Evolutionary conservation across 2,888 invertebrate genomes (phyloP), one percentile per base, ranked within the genome.

Genomic region (Phrixothrix hirtus): DNA sequence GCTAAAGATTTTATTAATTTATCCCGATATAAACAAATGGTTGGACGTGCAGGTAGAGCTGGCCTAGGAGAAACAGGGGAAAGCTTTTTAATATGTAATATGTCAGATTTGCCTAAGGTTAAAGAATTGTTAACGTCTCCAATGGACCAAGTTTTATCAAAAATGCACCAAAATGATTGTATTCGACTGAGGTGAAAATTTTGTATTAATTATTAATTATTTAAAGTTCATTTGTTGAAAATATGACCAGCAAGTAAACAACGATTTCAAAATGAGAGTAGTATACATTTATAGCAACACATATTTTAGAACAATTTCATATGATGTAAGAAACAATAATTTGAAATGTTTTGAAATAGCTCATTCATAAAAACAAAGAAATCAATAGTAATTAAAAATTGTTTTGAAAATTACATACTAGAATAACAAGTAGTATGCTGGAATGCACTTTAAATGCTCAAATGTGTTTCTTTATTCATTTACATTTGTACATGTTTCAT

Each of bases 21-120:
- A 14, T 87, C 87, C 58, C 83, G 85, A 59, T 98, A 98, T 75
- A 89, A 94, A 57, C 98, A 98, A 82, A 98, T 98, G 97, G 84
- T 86, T 43, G 97, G 97, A 1, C 79, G 97, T 42, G 97, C 97
- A 2, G 97, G 97, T 0, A 81, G 97, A 52, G 91, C 95, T 1
- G 96, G 96, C 1, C 80, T 92, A 59, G 88, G 89, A 21, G 81
- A 84, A 41, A 37, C 42, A 10, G 94, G 93, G 27, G 95, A 96
- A 69, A 94, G 95, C 71, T 88, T 95, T 69, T 77, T 95, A n/a
- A 84, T 96, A 27, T 86, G 88, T 63, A 79, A 82, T 44, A 74
- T 74, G 16, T 73, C 75, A 21, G 89, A 91, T 62, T 75, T 83
- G 53, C 64, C 70, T 1, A 81, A 80, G 68, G 83, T 84, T 2